Conservation (phyloP, 2,113 vertebrate genomes). For the Xenotilapia flavipinnis region DNA sequence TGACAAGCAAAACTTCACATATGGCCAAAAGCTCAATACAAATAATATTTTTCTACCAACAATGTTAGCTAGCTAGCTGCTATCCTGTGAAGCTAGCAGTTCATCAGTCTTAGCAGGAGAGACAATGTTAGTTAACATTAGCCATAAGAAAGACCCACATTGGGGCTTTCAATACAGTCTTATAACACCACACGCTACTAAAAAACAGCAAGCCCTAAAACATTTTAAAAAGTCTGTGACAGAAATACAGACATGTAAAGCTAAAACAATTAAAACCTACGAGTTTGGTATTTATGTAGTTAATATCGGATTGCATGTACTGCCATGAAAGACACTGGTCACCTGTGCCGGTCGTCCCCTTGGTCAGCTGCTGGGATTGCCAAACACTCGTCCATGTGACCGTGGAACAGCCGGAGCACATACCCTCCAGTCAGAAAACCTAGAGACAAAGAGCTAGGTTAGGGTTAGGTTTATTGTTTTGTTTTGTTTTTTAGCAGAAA, state of each 20-base stretch:
- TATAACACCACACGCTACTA: background rate
- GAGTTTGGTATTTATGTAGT: background rate
- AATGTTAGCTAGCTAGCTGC: too few species aligned
- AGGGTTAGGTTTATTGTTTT: background rate
- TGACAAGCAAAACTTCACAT: background rate
- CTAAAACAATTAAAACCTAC: background rate
- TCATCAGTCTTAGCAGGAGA: too few species aligned
- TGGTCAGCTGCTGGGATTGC: slow-evolving; percentile 81
- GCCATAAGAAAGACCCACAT: background rate
- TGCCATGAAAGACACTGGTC: background rate
- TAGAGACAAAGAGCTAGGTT: slow-evolving; percentile 14
- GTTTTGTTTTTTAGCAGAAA: background rate
- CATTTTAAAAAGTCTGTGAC: background rate
- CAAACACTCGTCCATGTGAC: slow-evolving; percentile 92
- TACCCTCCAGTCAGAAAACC: slow-evolving; percentile 87
- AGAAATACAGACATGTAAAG: background rate
- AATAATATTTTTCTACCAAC: too few species aligned
- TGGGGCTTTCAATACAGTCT: background rate
- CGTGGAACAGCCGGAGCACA: slow-evolving; percentile 85
- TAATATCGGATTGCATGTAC: background rate
- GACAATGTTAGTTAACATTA: background rate
- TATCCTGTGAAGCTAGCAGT: too few species aligned
- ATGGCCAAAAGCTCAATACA: too few species aligned
- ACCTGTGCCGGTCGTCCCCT: slow-evolving; percentile 87
- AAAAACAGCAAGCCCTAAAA: background rate